These are phyloP conservation scores for Onchidella celtica DNA, from an alignment of 2,888 invertebrate species.

Conservation along the genomic window DNA sequence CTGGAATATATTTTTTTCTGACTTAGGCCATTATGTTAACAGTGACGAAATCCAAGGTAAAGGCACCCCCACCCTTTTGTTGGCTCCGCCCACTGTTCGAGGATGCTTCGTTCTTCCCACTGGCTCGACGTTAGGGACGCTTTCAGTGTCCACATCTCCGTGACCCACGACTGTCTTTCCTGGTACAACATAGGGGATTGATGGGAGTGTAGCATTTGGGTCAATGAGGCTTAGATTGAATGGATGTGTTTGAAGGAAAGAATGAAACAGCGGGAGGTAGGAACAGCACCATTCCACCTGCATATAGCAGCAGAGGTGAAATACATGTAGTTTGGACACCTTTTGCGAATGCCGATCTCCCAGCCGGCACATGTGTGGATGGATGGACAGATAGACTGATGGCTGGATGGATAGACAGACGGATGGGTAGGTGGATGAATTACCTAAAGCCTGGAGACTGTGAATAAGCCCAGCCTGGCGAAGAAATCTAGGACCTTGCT, in stretches of 20 bases:
- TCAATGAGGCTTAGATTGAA: no score
- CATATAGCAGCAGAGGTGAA: not conserved
- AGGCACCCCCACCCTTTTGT: constrained; percentile 69
- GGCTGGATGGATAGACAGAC: no score
- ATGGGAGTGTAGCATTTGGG: no score
- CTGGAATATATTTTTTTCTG: no score
- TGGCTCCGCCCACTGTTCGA: constrained; percentile 69
- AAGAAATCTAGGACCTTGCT: constrained; percentile 20
- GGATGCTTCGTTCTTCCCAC: constrained; percentile 67
- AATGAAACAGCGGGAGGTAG: not conserved
- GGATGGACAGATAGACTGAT: no score
- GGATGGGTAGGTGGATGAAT: no score
- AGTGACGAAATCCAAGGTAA: no score
- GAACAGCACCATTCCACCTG: not conserved
- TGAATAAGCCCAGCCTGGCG: constrained; percentile 11
- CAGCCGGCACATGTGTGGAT: no score
- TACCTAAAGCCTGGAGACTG: constrained; percentile 25
- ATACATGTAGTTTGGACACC: no score
- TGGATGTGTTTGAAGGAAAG: no score
- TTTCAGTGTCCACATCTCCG: constrained; percentile 71
- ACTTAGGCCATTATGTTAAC: no score
- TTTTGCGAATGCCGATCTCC: no score
- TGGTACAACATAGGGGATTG: constrained; percentile 34
- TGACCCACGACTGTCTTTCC: constrained; percentile 65
- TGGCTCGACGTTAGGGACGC: constrained; percentile 59